phyloP scores from a whole-genome alignment of 2,888 invertebrate genomes.

The Stictocephala bisonia region DNA sequence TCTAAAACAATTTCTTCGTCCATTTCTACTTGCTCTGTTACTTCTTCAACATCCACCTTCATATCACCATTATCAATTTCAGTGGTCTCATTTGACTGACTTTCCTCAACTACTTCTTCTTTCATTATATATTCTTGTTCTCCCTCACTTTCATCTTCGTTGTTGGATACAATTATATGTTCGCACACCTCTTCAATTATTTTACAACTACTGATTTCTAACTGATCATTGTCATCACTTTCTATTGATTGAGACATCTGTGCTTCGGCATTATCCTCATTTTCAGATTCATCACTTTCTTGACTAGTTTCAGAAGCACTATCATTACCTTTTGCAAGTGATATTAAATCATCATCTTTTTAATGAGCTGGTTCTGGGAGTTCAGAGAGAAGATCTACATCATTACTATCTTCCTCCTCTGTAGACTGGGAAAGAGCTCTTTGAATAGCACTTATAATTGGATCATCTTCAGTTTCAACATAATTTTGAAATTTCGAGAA shows the following conservation, averaged over 20 bases:
- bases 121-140: too few relatives aligned
- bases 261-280: slow-evolving; percentile 20
- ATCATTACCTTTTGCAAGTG: not conserved
- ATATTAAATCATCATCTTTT: slow-evolving; percentile 6
- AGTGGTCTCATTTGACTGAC: too few relatives aligned
- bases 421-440: slow-evolving; percentile 65
- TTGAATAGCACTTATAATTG: slow-evolving; percentile 66
- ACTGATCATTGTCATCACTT: slow-evolving; percentile 10
- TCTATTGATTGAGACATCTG: slow-evolving; percentile 22
- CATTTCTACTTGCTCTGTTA: slow-evolving; percentile 60
- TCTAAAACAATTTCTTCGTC: slow-evolving; percentile 57
- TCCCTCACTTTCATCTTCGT: too few relatives aligned
- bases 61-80: too few relatives aligned
- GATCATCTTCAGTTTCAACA: slow-evolving; percentile 66
- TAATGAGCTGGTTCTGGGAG: not conserved
- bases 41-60: too few relatives aligned
- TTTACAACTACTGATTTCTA: slow-evolving; percentile 12
- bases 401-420: slow-evolving; percentile 64
- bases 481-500: too few relatives aligned
- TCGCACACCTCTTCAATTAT: slow-evolving; percentile 28
- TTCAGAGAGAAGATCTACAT: slow-evolving; percentile 62
- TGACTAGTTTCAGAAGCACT: slow-evolving; percentile 54
- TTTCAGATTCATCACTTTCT: slow-evolving; percentile 50
- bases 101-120: too few relatives aligned
- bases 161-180: too few relatives aligned